Percentiles rank a stretch among this genome's conserved stretches.
phyloP scores from a whole-genome alignment of 2,797 vertebrate species.

The Anolis apletophallus region DNA sequence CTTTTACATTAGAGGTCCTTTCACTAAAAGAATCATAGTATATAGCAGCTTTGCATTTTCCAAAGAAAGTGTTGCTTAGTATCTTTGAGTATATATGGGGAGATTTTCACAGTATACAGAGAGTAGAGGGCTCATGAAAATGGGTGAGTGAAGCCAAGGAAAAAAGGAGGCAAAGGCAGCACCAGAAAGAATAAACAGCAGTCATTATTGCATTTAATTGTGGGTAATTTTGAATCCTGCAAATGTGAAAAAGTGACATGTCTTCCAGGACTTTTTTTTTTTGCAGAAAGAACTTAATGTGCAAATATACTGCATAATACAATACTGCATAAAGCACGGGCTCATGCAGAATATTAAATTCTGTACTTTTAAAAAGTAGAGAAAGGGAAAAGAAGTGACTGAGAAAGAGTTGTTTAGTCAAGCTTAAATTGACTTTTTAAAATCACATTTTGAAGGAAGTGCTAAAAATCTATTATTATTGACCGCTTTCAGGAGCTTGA shows the following conservation, averaged over 20 bases:
- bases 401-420: not conserved
- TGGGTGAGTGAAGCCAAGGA: not conserved
- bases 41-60: not conserved
- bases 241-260: constrained; percentile 45
- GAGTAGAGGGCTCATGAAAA: not conserved
- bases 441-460: not conserved
- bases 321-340: not conserved
- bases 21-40: not conserved
- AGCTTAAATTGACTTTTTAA: constrained; percentile 10
- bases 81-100: not conserved
- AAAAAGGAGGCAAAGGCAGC: not conserved
- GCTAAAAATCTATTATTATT: accelerated
- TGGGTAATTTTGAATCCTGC: constrained; percentile 58
- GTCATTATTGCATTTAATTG: constrained; percentile 68
- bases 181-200: constrained; percentile 38
- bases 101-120: not conserved
- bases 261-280: constrained; percentile 34
- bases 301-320: not conserved
- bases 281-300: constrained; percentile 36
- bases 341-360: constrained; percentile 28
- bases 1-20: not conserved
- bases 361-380: not conserved
- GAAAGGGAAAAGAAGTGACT: not conserved
- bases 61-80: constrained; percentile 11
- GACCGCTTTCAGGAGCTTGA: not conserved